Conservation (phyloP, 2,888 invertebrate species). For the Tricholauxania praeusta region DNA sequence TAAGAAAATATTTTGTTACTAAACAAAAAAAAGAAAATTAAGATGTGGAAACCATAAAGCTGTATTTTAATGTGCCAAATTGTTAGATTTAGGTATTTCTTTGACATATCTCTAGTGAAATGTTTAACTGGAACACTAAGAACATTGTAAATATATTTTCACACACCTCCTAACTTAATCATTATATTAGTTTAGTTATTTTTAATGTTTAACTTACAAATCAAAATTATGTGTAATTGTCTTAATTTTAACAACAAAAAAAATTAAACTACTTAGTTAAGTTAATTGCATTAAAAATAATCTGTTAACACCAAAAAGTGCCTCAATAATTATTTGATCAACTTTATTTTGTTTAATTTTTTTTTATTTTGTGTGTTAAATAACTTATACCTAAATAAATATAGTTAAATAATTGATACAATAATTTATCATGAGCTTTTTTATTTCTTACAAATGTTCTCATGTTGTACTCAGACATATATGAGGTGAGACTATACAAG, state of each 20-base stretch:
- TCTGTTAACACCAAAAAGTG: slow-evolving; percentile 62
- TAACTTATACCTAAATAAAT: slow-evolving; percentile 33
- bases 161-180: slow-evolving; percentile 4
- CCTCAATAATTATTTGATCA: slow-evolving; percentile 58
- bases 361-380: slow-evolving; percentile 34
- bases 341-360: slow-evolving; percentile 45
- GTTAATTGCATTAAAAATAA: slow-evolving; percentile 18
- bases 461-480: no score
- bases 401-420: slow-evolving; percentile 42
- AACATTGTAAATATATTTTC: background rate
- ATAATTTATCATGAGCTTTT: slow-evolving; percentile 32
- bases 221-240: background rate
- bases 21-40: background rate
- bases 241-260: background rate
- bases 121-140: no score
- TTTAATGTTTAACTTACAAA: slow-evolving; percentile 3
- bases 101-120: no score
- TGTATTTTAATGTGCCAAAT: no score
- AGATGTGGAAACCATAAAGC: background rate
- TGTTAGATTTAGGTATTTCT: no score
- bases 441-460: background rate
- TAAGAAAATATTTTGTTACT: background rate
- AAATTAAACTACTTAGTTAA: background rate
- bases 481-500: no score
- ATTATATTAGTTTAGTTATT: slow-evolving; percentile 15